phyloP scores from a whole-genome alignment of 2,888 invertebrate species.

The Leucoma salicis region DNA sequence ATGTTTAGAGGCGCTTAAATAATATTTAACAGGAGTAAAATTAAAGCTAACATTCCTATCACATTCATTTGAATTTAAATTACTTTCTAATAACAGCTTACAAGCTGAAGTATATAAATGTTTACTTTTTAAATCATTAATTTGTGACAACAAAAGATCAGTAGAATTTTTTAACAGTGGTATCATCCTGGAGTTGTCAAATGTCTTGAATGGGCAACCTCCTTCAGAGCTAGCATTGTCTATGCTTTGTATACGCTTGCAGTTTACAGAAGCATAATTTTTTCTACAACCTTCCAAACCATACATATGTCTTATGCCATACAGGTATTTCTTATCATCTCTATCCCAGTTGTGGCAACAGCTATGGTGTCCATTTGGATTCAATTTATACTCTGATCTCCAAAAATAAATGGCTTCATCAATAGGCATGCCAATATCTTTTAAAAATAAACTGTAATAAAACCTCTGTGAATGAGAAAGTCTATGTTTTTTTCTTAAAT shows the following conservation, averaged over 20 bases:
- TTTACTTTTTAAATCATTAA: conserved; percentile 50
- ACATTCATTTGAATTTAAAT: conserved; percentile 23
- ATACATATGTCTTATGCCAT: conserved; percentile 87
- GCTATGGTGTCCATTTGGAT: conserved; percentile 60
- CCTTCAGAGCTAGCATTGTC: conserved; percentile 81
- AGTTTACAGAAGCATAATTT: conserved; percentile 83
- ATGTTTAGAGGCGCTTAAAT: conserved; percentile 35
- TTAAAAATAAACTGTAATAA: conserved; percentile 86
- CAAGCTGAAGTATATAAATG: conserved; percentile 56
- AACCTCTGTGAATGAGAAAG: conserved; percentile 85
- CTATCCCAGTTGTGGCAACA: conserved; percentile 85
- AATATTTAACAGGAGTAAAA: conserved; percentile 70
- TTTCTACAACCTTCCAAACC: conserved; percentile 86
- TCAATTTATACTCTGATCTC: conserved; percentile 83
- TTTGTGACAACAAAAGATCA: conserved; percentile 44
- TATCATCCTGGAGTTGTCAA: conserved; percentile 69
- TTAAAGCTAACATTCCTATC: conserved; percentile 58
- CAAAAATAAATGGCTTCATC: conserved; percentile 85
- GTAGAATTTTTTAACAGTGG: conserved; percentile 46
- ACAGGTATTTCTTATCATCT: conserved; percentile 83
- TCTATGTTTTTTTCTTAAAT: conserved; percentile 81
- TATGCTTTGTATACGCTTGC: conserved; percentile 77
- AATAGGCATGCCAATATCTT: conserved; percentile 86
- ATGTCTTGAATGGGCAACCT: conserved; percentile 84
- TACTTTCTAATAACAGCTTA: conserved; percentile 43